Conservation (phyloP, 1,140 invertebrate species). For the Ips typographus region DNA sequence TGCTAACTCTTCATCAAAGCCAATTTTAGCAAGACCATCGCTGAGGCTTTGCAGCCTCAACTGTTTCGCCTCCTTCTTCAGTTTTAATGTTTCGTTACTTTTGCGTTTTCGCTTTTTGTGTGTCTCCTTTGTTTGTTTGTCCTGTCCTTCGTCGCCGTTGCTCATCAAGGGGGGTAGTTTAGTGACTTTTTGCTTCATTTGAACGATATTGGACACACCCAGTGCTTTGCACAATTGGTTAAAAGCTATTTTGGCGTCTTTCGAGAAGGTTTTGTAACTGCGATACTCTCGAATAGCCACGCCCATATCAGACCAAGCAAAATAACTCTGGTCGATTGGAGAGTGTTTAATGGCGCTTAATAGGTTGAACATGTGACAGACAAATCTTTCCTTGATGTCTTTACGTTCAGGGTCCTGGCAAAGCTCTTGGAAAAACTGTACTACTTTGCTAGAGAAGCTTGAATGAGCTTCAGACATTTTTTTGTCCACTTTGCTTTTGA, state of each 20-base stretch:
- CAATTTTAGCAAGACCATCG: constrained; percentile 46
- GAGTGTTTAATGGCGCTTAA: constrained; percentile 51
- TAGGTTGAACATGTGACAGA: constrained; percentile 52
- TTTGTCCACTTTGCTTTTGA: constrained; percentile 40
- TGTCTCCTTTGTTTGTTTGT: constrained; percentile 46
- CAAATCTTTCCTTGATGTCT: constrained; percentile 53
- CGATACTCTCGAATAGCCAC: constrained; percentile 49
- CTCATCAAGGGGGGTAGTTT: constrained; percentile 30
- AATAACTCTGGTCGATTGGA: constrained; percentile 39
- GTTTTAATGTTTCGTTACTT: constrained; percentile 51
- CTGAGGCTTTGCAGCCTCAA: constrained; percentile 51
- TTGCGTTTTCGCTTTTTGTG: constrained; percentile 45
- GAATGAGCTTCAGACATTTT: constrained; percentile 49
- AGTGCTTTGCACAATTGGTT: constrained; percentile 53
- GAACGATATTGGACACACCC: constrained; percentile 47
- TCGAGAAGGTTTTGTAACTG: constrained; percentile 47
- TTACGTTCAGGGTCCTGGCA: constrained; percentile 35
- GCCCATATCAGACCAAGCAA: constrained; percentile 53
- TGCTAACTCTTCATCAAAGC: background rate
- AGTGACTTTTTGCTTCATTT: constrained; percentile 39
- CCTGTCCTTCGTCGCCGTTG: constrained; percentile 24
- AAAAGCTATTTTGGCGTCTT: constrained; percentile 54
- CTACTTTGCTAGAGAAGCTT: constrained; percentile 47
- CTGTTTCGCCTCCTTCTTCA: constrained; percentile 55
- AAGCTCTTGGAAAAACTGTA: constrained; percentile 49